These are phyloP conservation scores for Chrysodeixis includens DNA, from an alignment of 2,888 invertebrate genomes.

Conservation along the genomic window DNA sequence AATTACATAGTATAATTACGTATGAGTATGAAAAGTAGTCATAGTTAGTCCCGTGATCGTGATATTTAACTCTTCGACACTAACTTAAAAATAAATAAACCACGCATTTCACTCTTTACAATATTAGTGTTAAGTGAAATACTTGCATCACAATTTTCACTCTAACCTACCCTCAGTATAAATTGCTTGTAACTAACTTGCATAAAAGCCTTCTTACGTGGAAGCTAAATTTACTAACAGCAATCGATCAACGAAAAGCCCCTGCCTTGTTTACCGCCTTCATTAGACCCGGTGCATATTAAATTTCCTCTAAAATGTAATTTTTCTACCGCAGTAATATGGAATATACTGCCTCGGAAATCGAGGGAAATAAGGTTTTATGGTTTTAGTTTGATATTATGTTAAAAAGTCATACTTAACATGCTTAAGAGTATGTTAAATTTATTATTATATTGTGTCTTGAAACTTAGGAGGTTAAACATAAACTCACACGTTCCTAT, in stretches of 20 bases:
- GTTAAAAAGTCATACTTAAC: not conserved
- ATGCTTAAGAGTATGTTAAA: not conserved
- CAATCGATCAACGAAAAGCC: constrained; percentile 38
- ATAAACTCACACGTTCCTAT: too few relatives aligned
- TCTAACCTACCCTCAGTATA: too few relatives aligned
- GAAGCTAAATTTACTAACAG: constrained; percentile 44
- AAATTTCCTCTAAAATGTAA: constrained; percentile 42
- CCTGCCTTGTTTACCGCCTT: constrained; percentile 41
- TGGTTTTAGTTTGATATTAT: not conserved
- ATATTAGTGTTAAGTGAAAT: too few relatives aligned
- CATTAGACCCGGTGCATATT: constrained; percentile 46
- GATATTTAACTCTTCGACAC: too few relatives aligned
- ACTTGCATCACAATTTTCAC: too few relatives aligned
- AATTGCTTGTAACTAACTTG: too few relatives aligned
- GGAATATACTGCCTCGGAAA: not conserved
- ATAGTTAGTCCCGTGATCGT: too few relatives aligned
- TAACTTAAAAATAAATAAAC: too few relatives aligned
- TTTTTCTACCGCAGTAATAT: constrained; percentile 28
- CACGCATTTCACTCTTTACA: too few relatives aligned
- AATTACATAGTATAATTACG: too few relatives aligned
- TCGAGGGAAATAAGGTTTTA: not conserved
- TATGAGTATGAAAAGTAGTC: too few relatives aligned
- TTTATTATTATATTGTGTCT: not conserved
- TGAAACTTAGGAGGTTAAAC: too few relatives aligned
- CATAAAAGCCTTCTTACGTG: not conserved